phyloP scores from a whole-genome alignment of 1,140 invertebrate genomes.

The Yoshiicerus persimilis region DNA sequence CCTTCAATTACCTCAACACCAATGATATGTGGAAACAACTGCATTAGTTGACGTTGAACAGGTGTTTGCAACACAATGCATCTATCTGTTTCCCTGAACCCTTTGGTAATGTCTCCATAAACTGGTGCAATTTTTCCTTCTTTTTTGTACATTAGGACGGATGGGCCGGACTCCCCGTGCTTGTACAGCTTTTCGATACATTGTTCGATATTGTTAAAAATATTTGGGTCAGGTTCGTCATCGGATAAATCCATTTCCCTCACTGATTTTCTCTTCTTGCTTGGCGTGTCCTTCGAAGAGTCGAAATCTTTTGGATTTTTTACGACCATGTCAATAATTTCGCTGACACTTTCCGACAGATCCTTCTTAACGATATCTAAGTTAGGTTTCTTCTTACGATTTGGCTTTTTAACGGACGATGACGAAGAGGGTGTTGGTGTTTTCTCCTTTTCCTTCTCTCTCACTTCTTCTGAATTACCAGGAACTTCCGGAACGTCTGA shows the following conservation, averaged over 20 bases:
- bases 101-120: slow-evolving; percentile 14
- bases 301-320: background rate
- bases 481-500: too few species aligned
- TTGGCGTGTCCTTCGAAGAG: background rate
- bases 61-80: slow-evolving; percentile 44
- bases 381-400: background rate
- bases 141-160: slow-evolving; percentile 43
- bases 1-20: slow-evolving; percentile 36
- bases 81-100: slow-evolving; percentile 28
- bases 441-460: background rate
- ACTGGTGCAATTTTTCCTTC: background rate
- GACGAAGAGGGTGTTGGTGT: background rate
- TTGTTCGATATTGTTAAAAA: background rate
- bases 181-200: slow-evolving; percentile 38
- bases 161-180: slow-evolving; percentile 41
- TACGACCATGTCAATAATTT: background rate
- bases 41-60: slow-evolving; percentile 40
- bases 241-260: background rate
- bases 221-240: background rate
- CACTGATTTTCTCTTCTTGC: background rate
- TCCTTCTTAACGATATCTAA: background rate
- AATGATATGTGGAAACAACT: slow-evolving; percentile 34
- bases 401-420: background rate
- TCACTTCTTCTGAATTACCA: background rate
- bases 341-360: background rate